Base-by-base conservation (phyloP, 1,140 invertebrate species). In the Epicauta chinensis region DNA sequence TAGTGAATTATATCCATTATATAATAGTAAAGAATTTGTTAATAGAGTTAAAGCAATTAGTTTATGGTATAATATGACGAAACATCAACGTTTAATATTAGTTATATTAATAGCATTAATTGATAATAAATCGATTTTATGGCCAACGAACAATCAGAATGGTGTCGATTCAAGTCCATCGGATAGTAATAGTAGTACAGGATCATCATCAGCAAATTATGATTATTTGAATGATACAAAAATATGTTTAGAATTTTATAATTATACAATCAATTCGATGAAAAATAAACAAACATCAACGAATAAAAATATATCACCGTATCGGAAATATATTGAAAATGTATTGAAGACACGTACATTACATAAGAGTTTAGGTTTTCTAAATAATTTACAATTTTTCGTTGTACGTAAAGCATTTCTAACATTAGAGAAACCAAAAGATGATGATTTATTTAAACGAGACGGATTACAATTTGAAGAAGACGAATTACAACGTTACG, bases 11-110 rank as follows among this genome's bases (percentile, higher is more conserved):
- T 87, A 87, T 75, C 83, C 84, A 1, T 68, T 84, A 3, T 90
- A 87, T 61, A 80, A 75, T 52, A 80, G 79, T 54, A 62, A 73
- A 15, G 74, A 80, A 46, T 90, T 91, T 67, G 77, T 76, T 9
- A 76, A 75, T 1, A 74, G 82, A 59, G 77, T 89, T 4, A 86
- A 80, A 66, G 84, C 89, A 3, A 83, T 96, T 76, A 91, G 86
- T 65, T 73, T 93, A 2, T 96, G 91, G 91, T 89, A 88, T 64
- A 96, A 93, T 68, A 87, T 91, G 69, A 91, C 86, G 0, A 81
- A 80, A 65, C 86, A 91, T 64, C 82, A 91, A 68, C 80, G 86
- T 55, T 75, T 92, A 15, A 91, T 89, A 65, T 70, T 94, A 36
- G 73, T 85, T 57, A 83, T 89, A 52, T 66, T 94, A 47, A 86